Base-by-base conservation (phyloP, 2,797 vertebrate species). In the Thamnophis elegans region DNA sequence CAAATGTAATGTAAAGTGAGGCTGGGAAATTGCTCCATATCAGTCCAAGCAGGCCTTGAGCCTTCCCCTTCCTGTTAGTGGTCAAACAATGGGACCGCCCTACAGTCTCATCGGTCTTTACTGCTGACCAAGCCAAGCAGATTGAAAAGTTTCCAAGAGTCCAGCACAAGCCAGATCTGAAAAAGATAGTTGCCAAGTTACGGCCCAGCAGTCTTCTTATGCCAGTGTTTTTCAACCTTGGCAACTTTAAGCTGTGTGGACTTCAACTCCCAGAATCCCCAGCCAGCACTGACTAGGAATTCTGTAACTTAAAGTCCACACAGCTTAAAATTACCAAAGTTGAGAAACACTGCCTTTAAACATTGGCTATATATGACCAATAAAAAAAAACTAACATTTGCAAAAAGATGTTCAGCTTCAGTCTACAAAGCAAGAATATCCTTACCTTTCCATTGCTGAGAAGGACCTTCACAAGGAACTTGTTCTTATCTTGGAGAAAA, bases 21-120 rank as follows among this genome's bases (percentile, higher is more conserved):
- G 26, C 89, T 88, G 78, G 58, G 58, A 89, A 93, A 93, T 91
- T 42, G 68, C 53, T 89, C 54, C 26, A 25, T 11, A 28, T 12
- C 58, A 55, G 73, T 85, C 20, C 90, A 36, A 16, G 73, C 87
- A 91, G 92, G 92, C 68, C 68, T 13, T 55, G 68, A n/a, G 12
- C 90, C 89, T 85, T 65, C 90, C 90, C 86, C 73, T 93, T 91
- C 90, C 90, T 89, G 90, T 73, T 59, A 92, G 85, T 90, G 65
- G 58, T 36, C 58, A 59, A 47, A 89, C n/a, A 32, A 85, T 85
- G 56, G 22, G 59, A 20, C 51, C 47, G 47, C 78, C 59, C 78
- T 60, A 56, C 0, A 2, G 16, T 11, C 59, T 60, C 56, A 42
- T 12, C 54, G 36, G 60, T 36, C n/a, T 25, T 47, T 55, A 22